Conservation (phyloP, 2,888 invertebrate genomes). For the Sesamia inferens region DNA sequence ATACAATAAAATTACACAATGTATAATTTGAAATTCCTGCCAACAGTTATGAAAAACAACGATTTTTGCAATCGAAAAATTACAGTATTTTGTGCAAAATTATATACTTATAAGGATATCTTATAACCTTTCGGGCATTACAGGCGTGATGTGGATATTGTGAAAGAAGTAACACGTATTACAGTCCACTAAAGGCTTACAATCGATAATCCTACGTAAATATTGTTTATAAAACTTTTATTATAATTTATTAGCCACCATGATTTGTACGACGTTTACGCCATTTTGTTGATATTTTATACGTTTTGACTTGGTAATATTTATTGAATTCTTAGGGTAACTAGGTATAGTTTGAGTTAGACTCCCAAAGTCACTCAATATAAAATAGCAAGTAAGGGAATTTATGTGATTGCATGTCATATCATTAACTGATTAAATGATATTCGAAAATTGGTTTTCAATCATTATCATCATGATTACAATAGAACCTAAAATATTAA, state of each 20-base stretch:
- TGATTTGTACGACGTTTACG: conserved; percentile 13
- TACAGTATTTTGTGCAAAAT: conserved; percentile 20
- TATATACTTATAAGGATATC: too few species aligned
- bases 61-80: conserved; percentile 35
- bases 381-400: conserved; percentile 69
- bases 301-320: conserved; percentile 37
- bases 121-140: not conserved
- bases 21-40: conserved; percentile 59
- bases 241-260: conserved; percentile 17
- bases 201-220: not conserved
- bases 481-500: conserved; percentile 37
- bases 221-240: conserved; percentile 9
- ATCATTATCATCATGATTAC: conserved; percentile 30
- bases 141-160: not conserved
- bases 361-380: conserved; percentile 46
- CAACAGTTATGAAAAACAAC: conserved; percentile 31
- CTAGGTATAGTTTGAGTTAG: conserved; percentile 29
- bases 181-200: conserved; percentile 5
- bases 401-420: conserved; percentile 82
- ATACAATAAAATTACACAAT: conserved; percentile 41
- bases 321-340: conserved; percentile 18
- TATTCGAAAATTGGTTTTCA: conserved; percentile 70
- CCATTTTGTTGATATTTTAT: conserved; percentile 34
- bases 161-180: not conserved
- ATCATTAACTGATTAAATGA: conserved; percentile 80